Evolutionary conservation across 1,140 invertebrate species (phyloP).

Genomic region (Aradophagus sp.): DNA sequence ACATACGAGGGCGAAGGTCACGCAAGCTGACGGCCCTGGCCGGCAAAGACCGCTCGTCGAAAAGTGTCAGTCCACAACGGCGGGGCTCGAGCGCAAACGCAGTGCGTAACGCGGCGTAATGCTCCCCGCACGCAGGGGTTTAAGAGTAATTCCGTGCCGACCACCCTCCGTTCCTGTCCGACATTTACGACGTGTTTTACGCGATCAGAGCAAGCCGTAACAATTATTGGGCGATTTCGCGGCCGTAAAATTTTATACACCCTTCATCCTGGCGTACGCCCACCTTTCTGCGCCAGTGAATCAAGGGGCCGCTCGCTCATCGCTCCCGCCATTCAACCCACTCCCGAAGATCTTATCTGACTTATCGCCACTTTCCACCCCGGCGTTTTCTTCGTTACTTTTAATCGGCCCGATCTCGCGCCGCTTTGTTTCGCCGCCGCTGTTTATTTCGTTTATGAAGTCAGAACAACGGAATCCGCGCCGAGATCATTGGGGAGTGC

Average conservation of each 20-base stretch:
- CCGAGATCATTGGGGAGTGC: too few relatives aligned
- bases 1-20: too few relatives aligned
- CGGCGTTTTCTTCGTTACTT: conserved; percentile 24
- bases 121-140: conserved; percentile 55
- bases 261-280: conserved; percentile 49
- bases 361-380: conserved; percentile 43
- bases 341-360: conserved; percentile 27
- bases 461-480: too few relatives aligned
- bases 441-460: too few relatives aligned
- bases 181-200: conserved; percentile 76
- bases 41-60: too few relatives aligned
- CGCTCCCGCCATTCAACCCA: conserved; percentile 34
- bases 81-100: conserved; percentile 32
- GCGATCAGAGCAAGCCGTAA: conserved; percentile 74
- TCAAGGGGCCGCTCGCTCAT: conserved; percentile 54
- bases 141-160: conserved; percentile 65
- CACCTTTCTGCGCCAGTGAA: conserved; percentile 55
- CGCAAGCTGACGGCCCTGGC: too few relatives aligned
- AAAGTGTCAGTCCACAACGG: too few relatives aligned
- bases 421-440: too few relatives aligned
- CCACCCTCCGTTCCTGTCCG: conserved; percentile 64
- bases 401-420: conserved; percentile 35
- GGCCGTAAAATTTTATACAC: conserved; percentile 74
- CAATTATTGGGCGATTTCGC: conserved; percentile 74
- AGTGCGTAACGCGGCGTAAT: conserved; percentile 63